A percentile compares a stretch with the other conserved stretches of the same genome.
Conservation (phyloP, 2,797 vertebrate species). For the Eulemur coronatus region DNA sequence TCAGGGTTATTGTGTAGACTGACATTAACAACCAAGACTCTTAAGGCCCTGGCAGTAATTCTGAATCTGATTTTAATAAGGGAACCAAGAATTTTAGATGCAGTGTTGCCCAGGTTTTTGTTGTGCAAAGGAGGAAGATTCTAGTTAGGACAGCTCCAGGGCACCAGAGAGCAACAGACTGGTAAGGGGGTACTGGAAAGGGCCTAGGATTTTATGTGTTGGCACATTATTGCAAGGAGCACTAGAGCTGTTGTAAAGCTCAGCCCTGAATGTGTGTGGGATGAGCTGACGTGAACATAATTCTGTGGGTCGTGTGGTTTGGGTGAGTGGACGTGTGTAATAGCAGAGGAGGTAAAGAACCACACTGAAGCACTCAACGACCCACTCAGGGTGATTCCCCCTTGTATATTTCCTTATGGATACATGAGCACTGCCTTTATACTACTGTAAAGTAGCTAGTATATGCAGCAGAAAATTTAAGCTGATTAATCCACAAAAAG, state of each 20-base stretch:
- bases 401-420: fast-evolving
- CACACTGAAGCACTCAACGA: not conserved
- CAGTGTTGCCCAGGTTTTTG: not conserved
- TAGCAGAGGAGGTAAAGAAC: not conserved
- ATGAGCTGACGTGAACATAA: fast-evolving
- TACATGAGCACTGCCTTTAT: no score
- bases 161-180: not conserved
- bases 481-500: not conserved
- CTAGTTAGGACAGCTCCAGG: not conserved
- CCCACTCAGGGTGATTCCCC: no score
- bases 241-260: not conserved
- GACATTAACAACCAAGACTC: not conserved
- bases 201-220: no score
- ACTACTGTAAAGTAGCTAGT: not conserved
- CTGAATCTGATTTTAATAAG: not conserved
- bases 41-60: not conserved
- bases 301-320: not conserved
- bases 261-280: not conserved
- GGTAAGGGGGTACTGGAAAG: not conserved
- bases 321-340: not conserved
- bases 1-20: not conserved
- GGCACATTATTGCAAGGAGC: not conserved
- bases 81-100: not conserved
- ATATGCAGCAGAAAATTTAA: not conserved
- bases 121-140: not conserved